Percentiles rank a stretch among this genome's conserved stretches.
phyloP scores from a whole-genome alignment of 2,113 vertebrate genomes.

The Phocoena phocoena region DNA sequence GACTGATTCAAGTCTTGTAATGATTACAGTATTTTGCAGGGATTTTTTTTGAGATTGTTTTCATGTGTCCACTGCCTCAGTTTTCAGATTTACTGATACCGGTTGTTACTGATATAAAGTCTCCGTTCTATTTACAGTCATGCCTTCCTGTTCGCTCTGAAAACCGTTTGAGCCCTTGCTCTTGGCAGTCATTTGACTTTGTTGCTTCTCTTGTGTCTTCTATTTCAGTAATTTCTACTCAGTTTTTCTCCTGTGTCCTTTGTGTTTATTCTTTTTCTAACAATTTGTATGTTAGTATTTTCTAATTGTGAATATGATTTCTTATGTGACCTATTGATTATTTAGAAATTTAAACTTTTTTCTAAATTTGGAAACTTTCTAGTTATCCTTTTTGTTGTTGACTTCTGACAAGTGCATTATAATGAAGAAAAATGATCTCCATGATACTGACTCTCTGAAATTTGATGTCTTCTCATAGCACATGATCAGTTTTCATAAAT shows the following conservation, averaged over 20 bases:
- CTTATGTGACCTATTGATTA: neutral
- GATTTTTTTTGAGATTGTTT: neutral
- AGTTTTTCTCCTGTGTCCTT: neutral
- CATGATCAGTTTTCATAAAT: neutral
- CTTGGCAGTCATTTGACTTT: neutral
- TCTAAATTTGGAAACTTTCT: neutral
- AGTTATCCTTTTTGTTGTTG: neutral
- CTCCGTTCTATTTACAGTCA: neutral
- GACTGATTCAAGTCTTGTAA: neutral
- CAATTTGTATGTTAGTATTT: neutral
- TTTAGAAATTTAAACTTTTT: neutral
- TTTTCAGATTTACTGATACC: neutral
- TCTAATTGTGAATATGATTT: neutral
- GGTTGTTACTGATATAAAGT: neutral
- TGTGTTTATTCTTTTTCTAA: neutral
- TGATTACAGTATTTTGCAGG: neutral
- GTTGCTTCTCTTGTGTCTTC: neutral
- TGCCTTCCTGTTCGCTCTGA: neutral
- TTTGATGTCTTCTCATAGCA: neutral
- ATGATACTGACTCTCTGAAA: neutral
- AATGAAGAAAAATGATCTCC: neutral
- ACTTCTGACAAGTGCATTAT: neutral
- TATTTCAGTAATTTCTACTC: neutral
- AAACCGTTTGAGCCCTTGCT: neutral
- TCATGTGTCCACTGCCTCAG: neutral